phyloP scores from a whole-genome alignment of 2,797 vertebrate species.

The Artibeus jamaicensis region DNA sequence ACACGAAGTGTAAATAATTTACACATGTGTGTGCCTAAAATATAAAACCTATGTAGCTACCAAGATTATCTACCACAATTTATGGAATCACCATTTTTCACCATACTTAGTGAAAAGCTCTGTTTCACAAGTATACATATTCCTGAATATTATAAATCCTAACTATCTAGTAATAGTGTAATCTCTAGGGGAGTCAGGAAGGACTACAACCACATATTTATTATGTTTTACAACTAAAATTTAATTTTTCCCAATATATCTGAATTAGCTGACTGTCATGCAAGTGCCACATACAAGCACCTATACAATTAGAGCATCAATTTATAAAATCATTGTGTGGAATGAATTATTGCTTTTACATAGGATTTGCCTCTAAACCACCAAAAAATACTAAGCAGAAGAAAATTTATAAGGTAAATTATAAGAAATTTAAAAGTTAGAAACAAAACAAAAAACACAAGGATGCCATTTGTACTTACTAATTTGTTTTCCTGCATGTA shows the following conservation, averaged over 20 bases:
- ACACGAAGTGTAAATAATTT: background rate
- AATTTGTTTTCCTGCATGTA: slow-evolving; percentile 99
- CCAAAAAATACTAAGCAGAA: slow-evolving; percentile 43
- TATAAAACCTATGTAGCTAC: slow-evolving; percentile 30
- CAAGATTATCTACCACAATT: background rate
- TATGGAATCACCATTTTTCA: background rate
- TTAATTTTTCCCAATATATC: slow-evolving; percentile 3
- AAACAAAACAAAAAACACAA: background rate
- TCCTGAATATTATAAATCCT: background rate
- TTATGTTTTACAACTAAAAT: background rate
- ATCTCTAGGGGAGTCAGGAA: background rate
- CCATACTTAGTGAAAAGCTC: background rate
- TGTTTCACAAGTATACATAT: slow-evolving; percentile 24
- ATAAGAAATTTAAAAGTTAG: slow-evolving; percentile 1
- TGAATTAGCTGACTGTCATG: background rate
- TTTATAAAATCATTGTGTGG: slow-evolving; percentile 3
- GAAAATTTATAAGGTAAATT: background rate
- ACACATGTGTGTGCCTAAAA: background rate
- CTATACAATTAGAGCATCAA: background rate
- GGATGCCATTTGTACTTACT: slow-evolving; percentile 86
- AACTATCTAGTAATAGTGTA: slow-evolving; percentile 15
- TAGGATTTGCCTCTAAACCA: background rate
- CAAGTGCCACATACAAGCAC: slow-evolving; percentile 2
- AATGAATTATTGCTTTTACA: slow-evolving; percentile 3
- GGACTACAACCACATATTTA: background rate